Conservation (phyloP, 2,797 vertebrate species). For the Chiroxiphia lanceolata region DNA sequence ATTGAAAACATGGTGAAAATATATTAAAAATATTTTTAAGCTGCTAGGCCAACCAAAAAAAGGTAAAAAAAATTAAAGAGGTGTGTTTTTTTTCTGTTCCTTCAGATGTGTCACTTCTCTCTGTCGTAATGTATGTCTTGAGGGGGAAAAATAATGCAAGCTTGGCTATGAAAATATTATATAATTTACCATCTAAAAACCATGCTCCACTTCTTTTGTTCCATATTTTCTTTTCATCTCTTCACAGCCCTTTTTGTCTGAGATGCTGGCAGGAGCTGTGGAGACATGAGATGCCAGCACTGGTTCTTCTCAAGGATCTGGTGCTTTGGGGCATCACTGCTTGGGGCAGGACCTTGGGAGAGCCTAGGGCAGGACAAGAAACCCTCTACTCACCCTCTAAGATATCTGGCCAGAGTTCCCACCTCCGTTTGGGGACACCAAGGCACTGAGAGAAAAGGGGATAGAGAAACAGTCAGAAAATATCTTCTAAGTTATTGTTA, state of each 20-base stretch:
- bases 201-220: not conserved
- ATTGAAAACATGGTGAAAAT: not conserved
- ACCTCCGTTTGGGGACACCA: not conserved
- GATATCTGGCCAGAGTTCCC: not conserved
- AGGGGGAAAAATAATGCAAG: not conserved
- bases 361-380: not conserved
- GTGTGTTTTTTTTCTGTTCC: not conserved
- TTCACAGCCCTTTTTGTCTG: not conserved
- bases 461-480: not conserved
- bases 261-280: not conserved
- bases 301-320: not conserved
- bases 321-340: not conserved
- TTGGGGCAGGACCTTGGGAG: not conserved
- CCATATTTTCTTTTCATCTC: not conserved
- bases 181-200: not conserved
- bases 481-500: not conserved
- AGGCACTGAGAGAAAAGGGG: conserved; percentile 31
- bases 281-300: not conserved
- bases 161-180: not conserved
- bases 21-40: not conserved
- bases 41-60: not conserved
- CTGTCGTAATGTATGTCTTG: not conserved
- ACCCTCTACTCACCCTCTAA: not conserved
- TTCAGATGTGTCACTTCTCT: not conserved
- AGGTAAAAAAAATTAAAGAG: not conserved